These are phyloP conservation scores for Aelia acuminata DNA, from an alignment of 2,888 invertebrate species.

Conservation along the genomic window DNA sequence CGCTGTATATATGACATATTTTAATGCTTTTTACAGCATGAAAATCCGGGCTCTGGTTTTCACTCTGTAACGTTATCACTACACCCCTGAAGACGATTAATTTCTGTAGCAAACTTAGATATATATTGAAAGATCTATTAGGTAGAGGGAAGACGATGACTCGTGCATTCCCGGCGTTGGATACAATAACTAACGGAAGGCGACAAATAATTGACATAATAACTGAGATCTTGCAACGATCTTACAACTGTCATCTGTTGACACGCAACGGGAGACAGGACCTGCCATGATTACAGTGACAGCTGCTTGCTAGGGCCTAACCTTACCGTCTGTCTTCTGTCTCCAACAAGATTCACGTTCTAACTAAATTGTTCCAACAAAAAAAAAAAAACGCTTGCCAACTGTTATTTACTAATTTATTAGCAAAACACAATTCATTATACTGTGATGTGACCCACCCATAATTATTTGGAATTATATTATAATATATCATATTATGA, in stretches of 20 bases:
- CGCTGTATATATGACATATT: too few species aligned
- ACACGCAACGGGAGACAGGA: not conserved
- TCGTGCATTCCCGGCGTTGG: not conserved
- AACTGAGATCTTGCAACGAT: not conserved
- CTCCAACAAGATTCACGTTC: not conserved
- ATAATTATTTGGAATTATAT: too few species aligned
- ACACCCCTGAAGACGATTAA: too few species aligned
- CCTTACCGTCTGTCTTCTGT: not conserved
- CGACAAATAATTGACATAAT: constrained; percentile 22
- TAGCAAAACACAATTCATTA: not conserved
- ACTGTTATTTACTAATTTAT: not conserved
- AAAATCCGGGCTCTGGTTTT: too few species aligned
- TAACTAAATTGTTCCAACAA: not conserved
- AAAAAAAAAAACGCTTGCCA: too few species aligned
- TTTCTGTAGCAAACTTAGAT: too few species aligned
- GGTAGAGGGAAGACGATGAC: not conserved
- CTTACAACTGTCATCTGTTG: constrained; percentile 5
- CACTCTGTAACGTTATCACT: too few species aligned
- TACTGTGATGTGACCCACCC: too few species aligned
- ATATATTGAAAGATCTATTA: not conserved
- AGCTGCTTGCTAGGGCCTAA: not conserved
- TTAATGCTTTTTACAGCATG: too few species aligned
- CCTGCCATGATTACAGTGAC: not conserved
- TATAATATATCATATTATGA: too few species aligned
- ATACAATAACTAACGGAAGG: not conserved